Evolutionary conservation across 2,113 vertebrate species (phyloP).

Genomic region (Corythornis cristatus): DNA sequence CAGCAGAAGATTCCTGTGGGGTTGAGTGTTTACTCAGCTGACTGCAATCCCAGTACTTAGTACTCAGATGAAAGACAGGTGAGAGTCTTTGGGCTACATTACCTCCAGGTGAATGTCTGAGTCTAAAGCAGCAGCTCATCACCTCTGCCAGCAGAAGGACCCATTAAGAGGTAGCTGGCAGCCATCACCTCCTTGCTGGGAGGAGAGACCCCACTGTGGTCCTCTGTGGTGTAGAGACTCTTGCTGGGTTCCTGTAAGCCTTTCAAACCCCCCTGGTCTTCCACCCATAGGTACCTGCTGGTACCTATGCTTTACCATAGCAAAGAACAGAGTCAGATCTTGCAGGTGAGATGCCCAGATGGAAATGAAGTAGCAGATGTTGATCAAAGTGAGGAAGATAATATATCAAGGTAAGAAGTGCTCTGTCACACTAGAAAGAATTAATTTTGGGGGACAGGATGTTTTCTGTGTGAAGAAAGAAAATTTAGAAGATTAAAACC

Average conservation of each 20-base stretch:
- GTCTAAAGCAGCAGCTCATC: background rate
- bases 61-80: background rate
- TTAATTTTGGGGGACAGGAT: background rate
- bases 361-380: slow-evolving; percentile 16
- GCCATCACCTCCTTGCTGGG: background rate
- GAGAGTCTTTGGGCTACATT: background rate
- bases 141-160: background rate
- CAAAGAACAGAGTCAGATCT: background rate
- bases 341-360: background rate
- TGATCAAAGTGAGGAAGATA: slow-evolving; percentile 27
- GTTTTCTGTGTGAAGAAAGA: background rate
- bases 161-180: background rate
- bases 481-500: background rate
- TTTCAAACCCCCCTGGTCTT: background rate
- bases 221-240: background rate
- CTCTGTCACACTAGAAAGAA: background rate
- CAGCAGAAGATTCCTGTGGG: background rate
- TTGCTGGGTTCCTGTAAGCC: background rate
- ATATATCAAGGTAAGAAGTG: background rate
- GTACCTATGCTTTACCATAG: background rate
- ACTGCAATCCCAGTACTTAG: background rate
- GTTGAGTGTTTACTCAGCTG: background rate
- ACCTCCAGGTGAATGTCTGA: background rate
- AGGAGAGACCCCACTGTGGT: background rate
- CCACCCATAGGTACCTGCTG: background rate